Percentiles rank a stretch among this genome's conserved stretches.
Conservation (phyloP, 2,888 invertebrate genomes). For the Drosophila ezoana region DNA sequence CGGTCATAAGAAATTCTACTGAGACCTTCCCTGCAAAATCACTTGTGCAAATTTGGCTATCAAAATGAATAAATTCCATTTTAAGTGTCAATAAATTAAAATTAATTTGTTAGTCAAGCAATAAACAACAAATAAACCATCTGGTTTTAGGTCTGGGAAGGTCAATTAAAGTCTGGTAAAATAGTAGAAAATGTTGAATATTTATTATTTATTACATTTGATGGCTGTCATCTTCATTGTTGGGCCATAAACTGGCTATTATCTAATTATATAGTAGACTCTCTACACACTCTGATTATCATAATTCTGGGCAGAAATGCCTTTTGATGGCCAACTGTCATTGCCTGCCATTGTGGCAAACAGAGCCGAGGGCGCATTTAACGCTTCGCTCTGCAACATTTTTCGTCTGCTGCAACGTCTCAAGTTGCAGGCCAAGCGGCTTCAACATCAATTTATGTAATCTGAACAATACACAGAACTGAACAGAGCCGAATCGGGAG, state of each 20-base stretch:
- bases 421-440: constrained; percentile 66
- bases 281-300: constrained; percentile 51
- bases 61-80: constrained; percentile 4
- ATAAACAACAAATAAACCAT: not conserved
- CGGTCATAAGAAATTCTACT: not conserved
- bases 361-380: constrained; percentile 43
- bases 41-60: constrained; percentile 33
- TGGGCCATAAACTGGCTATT: constrained; percentile 27
- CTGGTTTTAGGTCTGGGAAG: constrained; percentile 23
- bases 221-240: constrained; percentile 2
- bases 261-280: constrained; percentile 55
- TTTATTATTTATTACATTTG: constrained; percentile 30
- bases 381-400: constrained; percentile 60
- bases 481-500: constrained; percentile 8
- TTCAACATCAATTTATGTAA: constrained; percentile 77
- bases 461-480: constrained; percentile 60
- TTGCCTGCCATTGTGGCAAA: constrained; percentile 38
- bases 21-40: constrained; percentile 13
- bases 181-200: constrained; percentile 28
- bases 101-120: constrained; percentile 25
- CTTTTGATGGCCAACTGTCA: constrained; percentile 59
- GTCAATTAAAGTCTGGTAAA: constrained; percentile 31
- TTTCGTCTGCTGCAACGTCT: constrained; percentile 46
- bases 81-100: constrained; percentile 36
- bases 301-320: constrained; percentile 49